Evolutionary conservation across 2,797 vertebrate species (phyloP), one percentile per base, ranked within the genome.

Genomic region (Setipinna tenuifilis): DNA sequence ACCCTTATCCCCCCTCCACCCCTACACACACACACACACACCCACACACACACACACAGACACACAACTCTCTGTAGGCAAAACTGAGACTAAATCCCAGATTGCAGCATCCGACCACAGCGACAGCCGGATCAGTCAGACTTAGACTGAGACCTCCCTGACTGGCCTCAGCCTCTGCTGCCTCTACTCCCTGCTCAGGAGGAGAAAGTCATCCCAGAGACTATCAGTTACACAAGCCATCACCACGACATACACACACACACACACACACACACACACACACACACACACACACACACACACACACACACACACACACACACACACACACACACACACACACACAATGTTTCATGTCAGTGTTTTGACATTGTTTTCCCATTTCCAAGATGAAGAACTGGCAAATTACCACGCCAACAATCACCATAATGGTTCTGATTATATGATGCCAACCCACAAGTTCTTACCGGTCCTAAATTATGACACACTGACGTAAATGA

Each of bases 391-490:
- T 31, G 31, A 78, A 78, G 7, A 78, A 78, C 71, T 78, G 31
- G 71, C 71, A 78, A 44, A 78, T 78, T 44, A 78, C 19, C 71
- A 19, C 21, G 16, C 17, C 41, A 78, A 44, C 41, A 41, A 78
- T 78, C 35, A 44, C 35, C 6, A 78, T 78, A 78, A 44, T 78
- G 71, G 16, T 44, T 6, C 35, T 78, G 71, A 78, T 78, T 78
- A 44, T 78, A 78, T 78, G 71, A 78, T 78, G 35, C 31, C 71
- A 78, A 78, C 16, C 71, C 71, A 78, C 71, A 78, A 78, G 71
- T 21, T 78, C 71, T 44, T 44, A 78, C 71, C 41, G 71, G 71
- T 44, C 71, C 19, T 78, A 78, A 78, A 78, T 78, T 21, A 78
- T 78, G 71, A 44, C 71, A 41, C 41, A 12, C 71, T 5, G 9